Evolutionary conservation across 2,888 invertebrate species (phyloP), one percentile per base, ranked within the genome.

Genomic region (Unio delphinus): DNA sequence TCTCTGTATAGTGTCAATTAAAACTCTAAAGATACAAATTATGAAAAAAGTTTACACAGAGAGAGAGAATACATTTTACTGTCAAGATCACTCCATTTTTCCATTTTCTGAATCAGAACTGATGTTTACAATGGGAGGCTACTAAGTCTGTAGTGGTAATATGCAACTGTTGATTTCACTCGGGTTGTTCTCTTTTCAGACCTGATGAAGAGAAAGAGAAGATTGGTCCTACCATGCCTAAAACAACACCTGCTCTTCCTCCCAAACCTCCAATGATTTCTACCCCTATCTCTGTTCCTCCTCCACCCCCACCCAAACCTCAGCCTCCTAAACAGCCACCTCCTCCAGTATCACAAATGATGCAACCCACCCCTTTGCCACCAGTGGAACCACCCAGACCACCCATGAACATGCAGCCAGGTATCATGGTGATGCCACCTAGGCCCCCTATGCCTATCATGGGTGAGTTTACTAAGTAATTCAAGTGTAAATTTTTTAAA

Each of bases 191-290:
- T 61, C 60, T 62, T 63, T 86, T 45, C 76, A 88, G 90, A 17
- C 96, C 96, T 0, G 98, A 98, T 87, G 97, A 97, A 88, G 97
- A 97, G 89, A 98, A 98, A 86, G 98, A 98, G 88, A 97, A 97
- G 90, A 98, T 98, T 82, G 98, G 98, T 0, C 98, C 97, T 94
- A 91, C 88, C 8, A 83, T 87, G 67, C 87, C 88, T 0, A 85
- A 85, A 69, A 59, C 62, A 30, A 61, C 76, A 28, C 80, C 81
- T 7, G 83, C 74, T 26, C 79, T 82, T 20, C 77, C 80, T 8
- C 67, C 75, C 17, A 64, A 61, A 28, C 45, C 45, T 45, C 45
- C 45, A 45, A 15, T 45, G 45, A 15, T 45, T 45, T 15, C 45
- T 45, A 45, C 45, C 15, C 45, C 45, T 2, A 45, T 45, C 45